Base-by-base conservation (phyloP, 2,797 vertebrate genomes). In the Anabacerthia variegaticeps region DNA sequence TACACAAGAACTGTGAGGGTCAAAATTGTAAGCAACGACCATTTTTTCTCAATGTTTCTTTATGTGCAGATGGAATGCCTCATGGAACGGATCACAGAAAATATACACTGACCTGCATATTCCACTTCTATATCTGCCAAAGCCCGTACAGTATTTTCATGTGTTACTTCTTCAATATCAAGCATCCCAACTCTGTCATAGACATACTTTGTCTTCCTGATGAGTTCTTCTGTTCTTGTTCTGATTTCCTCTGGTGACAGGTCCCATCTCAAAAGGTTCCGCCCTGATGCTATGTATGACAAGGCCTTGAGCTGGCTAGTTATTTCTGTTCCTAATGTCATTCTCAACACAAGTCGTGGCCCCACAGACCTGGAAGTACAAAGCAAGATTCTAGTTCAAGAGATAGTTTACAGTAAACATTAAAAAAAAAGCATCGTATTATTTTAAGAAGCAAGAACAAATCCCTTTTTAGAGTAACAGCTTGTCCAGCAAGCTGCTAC, bases 201-300 rank as follows among this genome's bases (percentile, higher is more conserved):
- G 23, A 98, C 98, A 58, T 97, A 96, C 76, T 98, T 98, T 27
- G 99, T 98, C 96, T 98, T 98, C 78, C 88, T 96, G 43, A 99
- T 99, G 62, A 99, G 96, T 39, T 96, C 96, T 63, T 99, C 98
- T 6, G 99, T 98, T 86, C 88, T 96, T 61, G 94, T 93, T 92
- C 94, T 97, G 82, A 99, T 99, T 94, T 99, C 98, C 21, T 98
- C 98, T n/a, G 99, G 98, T 54, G 98, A 98, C 90, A 99, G 97
- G 95, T 99, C 98, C 99, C 99, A 99, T 88, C 98, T 98, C 93
- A 99, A 97, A 7, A 98, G 55, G 86, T 98, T 98, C 79, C 26
- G 97, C 86, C 90, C 91, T 28, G 86, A 66, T 19, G 89, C 95
- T 18, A 96, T 92, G 83, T 91, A 98, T 39, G 98, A 98, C 95